These are phyloP conservation scores for Smithornis capensis DNA, from an alignment of 2,113 vertebrate genomes.

Conservation along the genomic window DNA sequence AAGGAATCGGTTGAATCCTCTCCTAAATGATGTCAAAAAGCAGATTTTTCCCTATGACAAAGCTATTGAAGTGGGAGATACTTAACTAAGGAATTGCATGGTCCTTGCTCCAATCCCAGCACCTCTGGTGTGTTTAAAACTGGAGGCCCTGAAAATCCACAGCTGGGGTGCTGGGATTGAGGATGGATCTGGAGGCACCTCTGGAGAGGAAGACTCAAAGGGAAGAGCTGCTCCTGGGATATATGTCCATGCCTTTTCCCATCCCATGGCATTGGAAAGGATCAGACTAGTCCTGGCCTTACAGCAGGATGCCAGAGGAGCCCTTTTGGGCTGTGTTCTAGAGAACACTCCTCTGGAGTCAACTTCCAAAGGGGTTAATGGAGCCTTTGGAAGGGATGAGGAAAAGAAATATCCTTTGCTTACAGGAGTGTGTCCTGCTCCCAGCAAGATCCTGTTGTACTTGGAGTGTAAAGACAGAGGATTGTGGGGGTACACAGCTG, in stretches of 20 bases:
- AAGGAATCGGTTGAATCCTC: accelerated
- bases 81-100: neutral
- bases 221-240: neutral
- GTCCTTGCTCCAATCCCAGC: neutral
- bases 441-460: accelerated
- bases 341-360: neutral
- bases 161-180: accelerated
- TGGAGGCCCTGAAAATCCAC: accelerated
- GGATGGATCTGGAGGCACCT: neutral
- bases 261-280: neutral
- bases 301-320: neutral
- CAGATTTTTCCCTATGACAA: neutral
- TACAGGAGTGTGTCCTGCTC: neutral
- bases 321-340: neutral
- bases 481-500: neutral
- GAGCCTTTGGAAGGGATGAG: neutral
- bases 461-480: neutral
- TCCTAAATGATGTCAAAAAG: neutral
- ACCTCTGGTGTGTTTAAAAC: neutral
- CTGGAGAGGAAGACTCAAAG: neutral
- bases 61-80: neutral
- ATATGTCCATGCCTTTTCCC: accelerated
- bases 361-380: accelerated
- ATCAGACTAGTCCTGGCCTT: neutral
- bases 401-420: neutral